phyloP scores from a whole-genome alignment of 2,888 invertebrate genomes.

The Spicauda simplicius region DNA sequence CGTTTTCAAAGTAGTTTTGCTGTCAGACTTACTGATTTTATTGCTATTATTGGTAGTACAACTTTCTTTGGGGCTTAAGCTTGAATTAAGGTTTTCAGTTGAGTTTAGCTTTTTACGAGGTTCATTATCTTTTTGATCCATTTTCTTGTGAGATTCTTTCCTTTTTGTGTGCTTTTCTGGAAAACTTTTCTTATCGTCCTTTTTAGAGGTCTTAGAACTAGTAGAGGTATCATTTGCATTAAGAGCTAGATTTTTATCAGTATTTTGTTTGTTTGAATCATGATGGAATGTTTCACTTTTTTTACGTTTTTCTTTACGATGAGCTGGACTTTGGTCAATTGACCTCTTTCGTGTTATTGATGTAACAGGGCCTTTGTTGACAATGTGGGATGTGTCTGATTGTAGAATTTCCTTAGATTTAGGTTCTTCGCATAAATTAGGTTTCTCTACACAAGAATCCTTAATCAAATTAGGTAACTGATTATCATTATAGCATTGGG shows the following conservation, averaged over 20 bases:
- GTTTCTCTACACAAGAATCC: slow-evolving; percentile 12
- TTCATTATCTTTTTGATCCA: slow-evolving; percentile 51
- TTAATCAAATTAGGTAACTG: neutral
- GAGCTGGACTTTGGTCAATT: slow-evolving; percentile 70
- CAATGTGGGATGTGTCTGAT: slow-evolving; percentile 44
- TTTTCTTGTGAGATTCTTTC: slow-evolving; percentile 62
- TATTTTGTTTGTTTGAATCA: slow-evolving; percentile 51
- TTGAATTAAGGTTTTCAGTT: slow-evolving; percentile 59
- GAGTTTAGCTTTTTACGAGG: slow-evolving; percentile 57
- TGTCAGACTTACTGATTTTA: slow-evolving; percentile 56
- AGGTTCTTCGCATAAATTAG: slow-evolving; percentile 13
- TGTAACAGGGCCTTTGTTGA: slow-evolving; percentile 49
- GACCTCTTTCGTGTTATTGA: slow-evolving; percentile 69
- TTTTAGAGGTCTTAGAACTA: slow-evolving; percentile 44
- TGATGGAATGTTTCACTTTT: slow-evolving; percentile 59
- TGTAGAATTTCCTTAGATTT: slow-evolving; percentile 47
- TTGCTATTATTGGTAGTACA: slow-evolving; percentile 46
- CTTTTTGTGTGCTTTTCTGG: slow-evolving; percentile 74
- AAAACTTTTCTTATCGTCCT: slow-evolving; percentile 58
- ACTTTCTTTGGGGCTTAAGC: slow-evolving; percentile 60
- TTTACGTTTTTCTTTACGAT: slow-evolving; percentile 79
- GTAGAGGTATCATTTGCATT: slow-evolving; percentile 53
- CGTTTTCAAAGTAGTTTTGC: slow-evolving; percentile 65
- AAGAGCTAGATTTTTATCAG: slow-evolving; percentile 53
- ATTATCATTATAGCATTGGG: slow-evolving; percentile 33